Evolutionary conservation across 2,888 invertebrate species (phyloP).

Genomic region (Panzeria rudis): DNA sequence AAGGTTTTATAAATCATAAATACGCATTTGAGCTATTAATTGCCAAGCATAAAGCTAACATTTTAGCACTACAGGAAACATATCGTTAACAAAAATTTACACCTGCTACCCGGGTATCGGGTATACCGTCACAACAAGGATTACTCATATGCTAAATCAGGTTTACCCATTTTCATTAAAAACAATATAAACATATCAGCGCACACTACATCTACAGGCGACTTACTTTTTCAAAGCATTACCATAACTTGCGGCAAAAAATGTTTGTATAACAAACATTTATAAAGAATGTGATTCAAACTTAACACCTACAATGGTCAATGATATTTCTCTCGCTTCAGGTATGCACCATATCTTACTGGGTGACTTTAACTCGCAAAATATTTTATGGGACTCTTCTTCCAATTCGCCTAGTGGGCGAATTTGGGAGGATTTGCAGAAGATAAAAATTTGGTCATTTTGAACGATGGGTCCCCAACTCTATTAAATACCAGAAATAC

Average conservation of each 20-base stretch:
- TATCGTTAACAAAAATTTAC: conserved; percentile 2
- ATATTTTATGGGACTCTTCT: neutral
- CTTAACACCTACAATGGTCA: conserved; percentile 1
- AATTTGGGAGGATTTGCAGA: conserved; percentile 27
- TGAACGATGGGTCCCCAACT: neutral
- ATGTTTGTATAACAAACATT: conserved; percentile 1
- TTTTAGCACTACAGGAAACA: conserved; percentile 10
- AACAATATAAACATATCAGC: conserved; percentile 11
- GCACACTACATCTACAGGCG: neutral
- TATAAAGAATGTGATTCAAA: conserved; percentile 18
- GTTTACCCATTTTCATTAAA: neutral
- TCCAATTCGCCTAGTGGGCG: conserved; percentile 13
- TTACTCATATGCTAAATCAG: conserved; percentile 28
- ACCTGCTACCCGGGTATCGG: neutral
- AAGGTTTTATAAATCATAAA: too few relatives aligned
- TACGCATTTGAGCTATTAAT: conserved; percentile 16
- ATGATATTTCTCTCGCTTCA: neutral
- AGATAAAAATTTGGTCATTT: neutral
- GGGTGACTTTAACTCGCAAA: conserved; percentile 37
- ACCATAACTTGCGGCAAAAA: neutral
- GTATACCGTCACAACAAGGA: conserved; percentile 3
- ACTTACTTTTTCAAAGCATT: neutral
- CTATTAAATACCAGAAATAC: conserved; percentile 28
- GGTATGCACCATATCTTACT: conserved; percentile 27
- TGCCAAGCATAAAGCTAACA: conserved; percentile 24